Evolutionary conservation across 1,140 invertebrate genomes (phyloP).

Genomic region (Olivierus martensii): DNA sequence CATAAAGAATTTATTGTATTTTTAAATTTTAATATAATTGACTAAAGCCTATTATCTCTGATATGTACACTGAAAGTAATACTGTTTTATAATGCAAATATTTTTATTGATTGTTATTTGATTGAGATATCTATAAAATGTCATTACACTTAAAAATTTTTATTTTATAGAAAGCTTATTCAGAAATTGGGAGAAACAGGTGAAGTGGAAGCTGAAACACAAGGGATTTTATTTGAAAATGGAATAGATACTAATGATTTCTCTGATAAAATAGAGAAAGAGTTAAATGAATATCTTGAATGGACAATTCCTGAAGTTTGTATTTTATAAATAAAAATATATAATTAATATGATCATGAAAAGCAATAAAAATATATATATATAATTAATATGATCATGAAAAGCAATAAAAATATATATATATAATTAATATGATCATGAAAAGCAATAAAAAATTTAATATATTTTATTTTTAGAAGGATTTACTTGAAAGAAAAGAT

Average conservation of each 20-base stretch:
- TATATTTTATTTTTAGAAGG: constrained; percentile 27
- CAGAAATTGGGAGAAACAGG: constrained; percentile 53
- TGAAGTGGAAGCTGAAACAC: constrained; percentile 57
- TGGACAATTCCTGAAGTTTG: constrained; percentile 38
- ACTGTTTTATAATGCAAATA: too few relatives aligned
- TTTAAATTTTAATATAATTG: too few relatives aligned
- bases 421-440: not conserved
- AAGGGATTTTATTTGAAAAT: constrained; percentile 61
- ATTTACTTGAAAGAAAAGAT: constrained; percentile 50
- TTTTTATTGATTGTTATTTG: too few relatives aligned
- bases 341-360: too few relatives aligned
- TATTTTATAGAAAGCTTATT: constrained; percentile 38
- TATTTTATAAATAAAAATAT: not conserved
- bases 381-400: too few relatives aligned
- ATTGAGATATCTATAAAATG: too few relatives aligned
- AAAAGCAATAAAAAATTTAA: too few relatives aligned
- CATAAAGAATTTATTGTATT: too few relatives aligned
- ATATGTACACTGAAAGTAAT: too few relatives aligned
- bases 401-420: not conserved
- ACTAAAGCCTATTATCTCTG: too few relatives aligned
- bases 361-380: too few relatives aligned
- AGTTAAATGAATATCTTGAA: constrained; percentile 38
- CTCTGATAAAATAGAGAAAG: constrained; percentile 38
- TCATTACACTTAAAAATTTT: constrained; percentile 5
- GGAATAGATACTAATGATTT: constrained; percentile 55